phyloP scores from a whole-genome alignment of 2,113 vertebrate species.

The Xenopus tropicalis region DNA sequence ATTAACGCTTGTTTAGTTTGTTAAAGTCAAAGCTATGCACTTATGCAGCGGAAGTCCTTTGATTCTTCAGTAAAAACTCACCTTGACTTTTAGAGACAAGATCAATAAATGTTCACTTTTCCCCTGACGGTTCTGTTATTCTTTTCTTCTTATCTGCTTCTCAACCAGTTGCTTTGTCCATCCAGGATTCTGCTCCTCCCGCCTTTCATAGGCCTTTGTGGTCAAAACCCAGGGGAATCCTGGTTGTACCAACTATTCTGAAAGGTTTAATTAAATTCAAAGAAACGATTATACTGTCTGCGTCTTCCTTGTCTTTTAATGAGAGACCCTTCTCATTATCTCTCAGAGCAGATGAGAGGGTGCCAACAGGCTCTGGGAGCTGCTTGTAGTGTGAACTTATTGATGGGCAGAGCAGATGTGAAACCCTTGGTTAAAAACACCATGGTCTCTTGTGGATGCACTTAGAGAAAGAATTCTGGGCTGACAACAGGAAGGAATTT shows the following conservation, averaged over 20 bases:
- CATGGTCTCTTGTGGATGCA: background rate
- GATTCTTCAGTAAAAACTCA: background rate
- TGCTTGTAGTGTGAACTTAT: background rate
- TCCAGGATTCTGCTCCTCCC: slow-evolving; percentile 9
- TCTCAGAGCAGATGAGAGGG: slow-evolving; percentile 6
- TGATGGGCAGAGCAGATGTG: slow-evolving; percentile 4
- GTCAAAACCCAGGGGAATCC: slow-evolving; percentile 14
- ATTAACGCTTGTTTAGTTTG: no score
- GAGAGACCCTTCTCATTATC: slow-evolving; percentile 17
- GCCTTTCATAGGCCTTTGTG: slow-evolving; percentile 16
- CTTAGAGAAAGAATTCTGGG: background rate
- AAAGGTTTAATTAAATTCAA: slow-evolving; percentile 24
- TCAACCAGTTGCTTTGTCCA: slow-evolving; percentile 11
- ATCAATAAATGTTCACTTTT: background rate
- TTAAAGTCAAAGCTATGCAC: no score
- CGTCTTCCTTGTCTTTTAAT: slow-evolving; percentile 2
- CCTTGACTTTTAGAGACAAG: slow-evolving; percentile 22
- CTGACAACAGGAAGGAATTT: background rate
- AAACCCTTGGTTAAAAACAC: background rate
- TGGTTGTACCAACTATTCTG: background rate
- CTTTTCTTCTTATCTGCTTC: background rate
- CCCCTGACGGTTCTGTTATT: slow-evolving; percentile 2
- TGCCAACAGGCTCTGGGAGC: slow-evolving; percentile 5
- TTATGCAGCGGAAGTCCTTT: no score
- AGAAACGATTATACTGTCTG: slow-evolving; percentile 15